A percentile compares a stretch with the other conserved stretches of the same genome.
These are phyloP conservation scores for Pheosia tremula DNA, from an alignment of 2,888 invertebrate genomes.

Conservation along the genomic window DNA sequence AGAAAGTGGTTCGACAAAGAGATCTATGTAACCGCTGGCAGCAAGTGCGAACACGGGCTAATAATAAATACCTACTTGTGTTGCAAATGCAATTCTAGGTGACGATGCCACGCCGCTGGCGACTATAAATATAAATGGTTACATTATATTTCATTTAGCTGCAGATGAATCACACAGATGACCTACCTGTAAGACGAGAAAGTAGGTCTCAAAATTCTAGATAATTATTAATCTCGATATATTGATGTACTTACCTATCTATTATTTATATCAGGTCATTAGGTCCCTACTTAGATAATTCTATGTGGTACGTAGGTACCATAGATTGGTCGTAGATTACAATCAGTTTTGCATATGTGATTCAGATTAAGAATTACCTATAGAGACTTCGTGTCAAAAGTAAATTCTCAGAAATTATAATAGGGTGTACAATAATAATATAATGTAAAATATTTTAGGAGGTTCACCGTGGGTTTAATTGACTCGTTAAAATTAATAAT, in stretches of 20 bases:
- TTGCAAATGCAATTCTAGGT: constrained; percentile 72
- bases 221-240: not conserved
- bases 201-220: not conserved
- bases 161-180: constrained; percentile 50
- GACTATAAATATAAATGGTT: constrained; percentile 55
- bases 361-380: too few species aligned
- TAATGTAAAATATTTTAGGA: too few species aligned
- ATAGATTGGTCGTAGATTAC: too few species aligned
- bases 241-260: not conserved
- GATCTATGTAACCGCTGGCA: constrained; percentile 45
- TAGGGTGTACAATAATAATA: too few species aligned
- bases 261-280: too few species aligned
- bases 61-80: constrained; percentile 56
- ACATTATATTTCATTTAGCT: constrained; percentile 54
- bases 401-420: too few species aligned
- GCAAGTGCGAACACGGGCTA: constrained; percentile 46
- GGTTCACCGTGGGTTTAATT: too few species aligned
- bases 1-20: constrained; percentile 47
- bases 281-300: too few species aligned
- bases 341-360: too few species aligned
- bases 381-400: too few species aligned
- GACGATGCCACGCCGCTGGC: constrained; percentile 54
- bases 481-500: too few species aligned
- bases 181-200: constrained; percentile 22
- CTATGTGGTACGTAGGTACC: too few species aligned